A percentile compares a stretch with the other conserved stretches of the same genome.
phyloP scores from a whole-genome alignment of 2,888 invertebrate genomes.

The Clivina fossor region DNA sequence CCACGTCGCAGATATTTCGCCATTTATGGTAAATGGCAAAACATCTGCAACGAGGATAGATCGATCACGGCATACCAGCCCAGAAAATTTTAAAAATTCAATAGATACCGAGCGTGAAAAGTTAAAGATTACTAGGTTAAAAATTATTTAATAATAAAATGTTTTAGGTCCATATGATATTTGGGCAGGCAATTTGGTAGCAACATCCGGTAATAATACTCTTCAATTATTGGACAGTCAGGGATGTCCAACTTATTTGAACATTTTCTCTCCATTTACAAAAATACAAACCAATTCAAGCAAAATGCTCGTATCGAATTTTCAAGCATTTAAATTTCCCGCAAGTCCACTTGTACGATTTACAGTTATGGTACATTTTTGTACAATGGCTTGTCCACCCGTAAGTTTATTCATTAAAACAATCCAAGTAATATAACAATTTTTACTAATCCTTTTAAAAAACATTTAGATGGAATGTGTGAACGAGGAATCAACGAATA shows the following conservation, averaged over 20 bases:
- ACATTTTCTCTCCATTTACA: constrained; percentile 56
- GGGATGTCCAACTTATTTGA: constrained; percentile 77
- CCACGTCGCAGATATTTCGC: too few species aligned
- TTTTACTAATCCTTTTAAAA: not conserved
- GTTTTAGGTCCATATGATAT: constrained; percentile 60
- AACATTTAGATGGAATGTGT: constrained; percentile 18
- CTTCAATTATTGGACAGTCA: constrained; percentile 72
- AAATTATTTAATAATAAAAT: too few species aligned
- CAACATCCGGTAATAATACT: constrained; percentile 77
- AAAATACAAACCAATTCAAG: constrained; percentile 49
- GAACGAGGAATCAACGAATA: constrained; percentile 14
- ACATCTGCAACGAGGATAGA: too few species aligned
- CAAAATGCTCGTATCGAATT: constrained; percentile 61
- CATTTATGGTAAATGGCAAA: too few species aligned
- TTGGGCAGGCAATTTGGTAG: constrained; percentile 76
- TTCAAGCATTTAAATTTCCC: constrained; percentile 86
- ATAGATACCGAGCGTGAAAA: too few species aligned
- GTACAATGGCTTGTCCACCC: constrained; percentile 67
- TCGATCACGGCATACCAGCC: too few species aligned
- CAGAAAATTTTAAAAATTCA: too few species aligned
- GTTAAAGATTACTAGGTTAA: too few species aligned
- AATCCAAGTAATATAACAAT: too few species aligned
- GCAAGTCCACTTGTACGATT: constrained; percentile 81
- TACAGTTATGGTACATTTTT: constrained; percentile 80
- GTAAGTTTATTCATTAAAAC: constrained; percentile 51